Base-by-base conservation (phyloP, 2,797 vertebrate genomes). In the Petrocephalus sullivani region DNA sequence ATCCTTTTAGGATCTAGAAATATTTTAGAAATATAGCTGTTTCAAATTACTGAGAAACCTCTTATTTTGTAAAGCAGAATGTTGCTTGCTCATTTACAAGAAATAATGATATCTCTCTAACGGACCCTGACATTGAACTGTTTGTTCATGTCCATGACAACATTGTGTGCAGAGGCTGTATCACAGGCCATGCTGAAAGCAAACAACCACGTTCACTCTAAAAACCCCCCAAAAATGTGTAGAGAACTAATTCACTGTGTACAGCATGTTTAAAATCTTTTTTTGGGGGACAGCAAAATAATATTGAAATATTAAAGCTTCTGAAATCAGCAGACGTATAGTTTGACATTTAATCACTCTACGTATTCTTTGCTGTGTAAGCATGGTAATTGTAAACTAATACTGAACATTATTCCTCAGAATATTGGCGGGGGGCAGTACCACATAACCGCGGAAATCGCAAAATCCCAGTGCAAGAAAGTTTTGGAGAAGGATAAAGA, bases 381-480 rank as follows among this genome's bases (percentile, higher is more conserved):
- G 46, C 51, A 84, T 46, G 37, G 16, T 21, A 85, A 85, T 58
- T 23, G 53, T 85, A 53, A 21, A 41, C 23, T 53, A 1, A 14
- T 61, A 75, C 37, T 23, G 37, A 41, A 37, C 28, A 81, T 81
- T 78, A 37, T 64, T 71, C 12, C 19, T 51, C 28, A 88, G 87
- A 71, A 67, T 46, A 71, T 88, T 8, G 60, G 87, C 21, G 87
- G 60, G 46, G 82, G 60, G 51, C 87, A 37, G 49, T 85, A 88
- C 56, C 58, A 88, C 21, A 88, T 85, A 53, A 46, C 46, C 0
- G 8, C 84, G 23, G 87, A 88, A 58, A 81, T 88, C 19, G 56
- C 14, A 21, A 85, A 51, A 87, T 49, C 51, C n/a, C 58, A 56
- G 87, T 60, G 78, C 57, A 53, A 51, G 57, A 84, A 53, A 23